Percentiles rank a stretch among this genome's conserved stretches.
Evolutionary conservation across 1,140 invertebrate species (phyloP).

Genomic region (Harpegnathos saltator): DNA sequence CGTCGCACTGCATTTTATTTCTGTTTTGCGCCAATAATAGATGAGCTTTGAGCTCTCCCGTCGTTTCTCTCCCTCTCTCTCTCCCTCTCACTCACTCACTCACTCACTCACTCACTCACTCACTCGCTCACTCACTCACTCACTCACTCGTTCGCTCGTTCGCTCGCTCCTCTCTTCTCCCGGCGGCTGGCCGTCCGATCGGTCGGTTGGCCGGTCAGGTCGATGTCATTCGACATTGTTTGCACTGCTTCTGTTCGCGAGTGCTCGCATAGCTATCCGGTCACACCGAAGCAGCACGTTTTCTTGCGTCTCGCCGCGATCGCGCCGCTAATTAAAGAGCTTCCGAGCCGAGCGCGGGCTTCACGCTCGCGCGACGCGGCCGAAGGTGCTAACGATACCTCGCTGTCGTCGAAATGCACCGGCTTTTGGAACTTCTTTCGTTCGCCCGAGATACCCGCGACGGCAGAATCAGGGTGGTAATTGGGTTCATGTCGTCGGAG

Average conservation of each 20-base stretch:
- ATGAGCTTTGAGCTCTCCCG: constrained; percentile 72
- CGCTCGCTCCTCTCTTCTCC: background rate
- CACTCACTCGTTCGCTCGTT: background rate
- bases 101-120: background rate
- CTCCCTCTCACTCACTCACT: too few relatives aligned
- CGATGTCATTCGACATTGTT: constrained; percentile 72
- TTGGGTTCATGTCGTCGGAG: too few relatives aligned
- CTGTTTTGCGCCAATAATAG: constrained; percentile 79
- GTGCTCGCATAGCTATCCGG: constrained; percentile 70
- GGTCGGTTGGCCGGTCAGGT: constrained; percentile 36
- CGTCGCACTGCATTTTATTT: constrained; percentile 77
- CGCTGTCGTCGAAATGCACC: background rate
- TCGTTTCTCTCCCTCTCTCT: constrained; percentile 59
- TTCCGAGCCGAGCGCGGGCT: constrained; percentile 11
- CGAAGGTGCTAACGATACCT: constrained; percentile 26
- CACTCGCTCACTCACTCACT: constrained; percentile 31
- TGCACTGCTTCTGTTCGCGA: constrained; percentile 62
- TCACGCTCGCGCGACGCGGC: constrained; percentile 31
- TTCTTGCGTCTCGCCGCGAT: constrained; percentile 50
- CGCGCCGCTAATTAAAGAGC: constrained; percentile 74
- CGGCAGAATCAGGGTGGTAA: too few relatives aligned
- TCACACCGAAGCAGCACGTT: constrained; percentile 64
- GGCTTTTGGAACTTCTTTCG: too few relatives aligned
- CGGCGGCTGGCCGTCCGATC: background rate
- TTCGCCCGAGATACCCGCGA: too few relatives aligned